Percentiles rank a stretch among this genome's conserved stretches.
Conservation (phyloP, 2,797 vertebrate genomes). For the Bovichtus variegatus region DNA sequence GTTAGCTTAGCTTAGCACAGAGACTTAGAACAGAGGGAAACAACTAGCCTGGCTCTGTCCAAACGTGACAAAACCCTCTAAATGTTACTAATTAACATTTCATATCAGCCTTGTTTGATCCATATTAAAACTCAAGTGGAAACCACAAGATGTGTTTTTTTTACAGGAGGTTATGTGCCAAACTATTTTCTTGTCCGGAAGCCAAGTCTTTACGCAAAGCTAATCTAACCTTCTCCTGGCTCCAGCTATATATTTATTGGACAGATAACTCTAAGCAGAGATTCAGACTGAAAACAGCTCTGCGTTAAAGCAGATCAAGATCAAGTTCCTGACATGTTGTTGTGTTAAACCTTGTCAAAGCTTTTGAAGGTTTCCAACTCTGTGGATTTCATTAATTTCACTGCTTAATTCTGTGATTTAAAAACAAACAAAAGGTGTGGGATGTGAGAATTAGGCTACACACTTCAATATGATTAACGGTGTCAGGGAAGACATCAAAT, state of each 20-base stretch:
- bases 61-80: neutral
- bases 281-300: neutral
- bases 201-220: neutral
- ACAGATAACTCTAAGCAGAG: neutral
- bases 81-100: neutral
- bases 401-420: constrained; percentile 32
- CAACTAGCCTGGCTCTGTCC: neutral
- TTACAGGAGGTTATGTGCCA: neutral
- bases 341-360: constrained; percentile 8
- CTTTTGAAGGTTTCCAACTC: constrained; percentile 31
- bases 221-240: neutral
- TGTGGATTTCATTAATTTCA: constrained; percentile 43
- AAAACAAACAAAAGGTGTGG: constrained; percentile 48
- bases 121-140: neutral
- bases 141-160: neutral
- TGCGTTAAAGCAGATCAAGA: neutral
- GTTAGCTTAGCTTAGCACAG: neutral
- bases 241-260: neutral
- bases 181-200: neutral
- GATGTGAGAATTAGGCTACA: constrained; percentile 53
- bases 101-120: neutral
- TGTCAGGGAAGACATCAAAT: constrained; percentile 35
- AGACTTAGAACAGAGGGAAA: neutral
- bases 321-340: constrained; percentile 2
- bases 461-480: constrained; percentile 57